A percentile compares a stretch with the other conserved stretches of the same genome.
Evolutionary conservation across 2,797 vertebrate species (phyloP).

Genomic region (Taenioides sp.): DNA sequence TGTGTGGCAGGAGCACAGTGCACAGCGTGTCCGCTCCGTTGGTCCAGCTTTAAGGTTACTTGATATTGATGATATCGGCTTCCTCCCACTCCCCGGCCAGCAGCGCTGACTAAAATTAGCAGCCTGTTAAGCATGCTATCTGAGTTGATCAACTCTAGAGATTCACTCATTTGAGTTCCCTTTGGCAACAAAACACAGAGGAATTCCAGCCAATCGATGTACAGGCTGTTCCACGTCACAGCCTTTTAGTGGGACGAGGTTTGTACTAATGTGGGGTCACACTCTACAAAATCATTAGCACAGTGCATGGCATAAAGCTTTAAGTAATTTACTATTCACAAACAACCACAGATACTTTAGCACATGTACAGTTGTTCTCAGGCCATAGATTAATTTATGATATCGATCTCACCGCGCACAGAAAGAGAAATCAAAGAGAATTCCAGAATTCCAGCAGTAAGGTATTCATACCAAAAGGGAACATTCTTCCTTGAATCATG

Average conservation of each 20-base stretch:
- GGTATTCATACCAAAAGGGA: neutral
- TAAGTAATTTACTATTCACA: neutral
- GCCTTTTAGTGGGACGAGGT: neutral
- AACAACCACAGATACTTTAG: neutral
- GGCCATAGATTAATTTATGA: neutral
- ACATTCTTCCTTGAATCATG: neutral
- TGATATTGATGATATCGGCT: conserved; percentile 60
- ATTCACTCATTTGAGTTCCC: conserved; percentile 44
- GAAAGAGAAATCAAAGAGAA: conserved; percentile 7
- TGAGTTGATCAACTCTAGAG: conserved; percentile 48
- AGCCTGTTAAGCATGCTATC: conserved; percentile 40
- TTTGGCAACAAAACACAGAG: neutral
- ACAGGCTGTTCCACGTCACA: conserved; percentile 5
- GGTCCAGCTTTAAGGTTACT: conserved; percentile 45
- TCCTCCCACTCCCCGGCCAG: conserved; percentile 38
- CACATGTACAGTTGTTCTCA: neutral
- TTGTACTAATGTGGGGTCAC: neutral
- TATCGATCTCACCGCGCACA: neutral
- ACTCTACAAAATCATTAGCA: neutral
- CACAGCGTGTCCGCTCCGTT: conserved; percentile 19
- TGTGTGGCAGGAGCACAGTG: conserved; percentile 19
- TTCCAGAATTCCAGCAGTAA: neutral
- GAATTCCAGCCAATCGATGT: conserved; percentile 1
- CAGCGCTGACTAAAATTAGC: conserved; percentile 53
- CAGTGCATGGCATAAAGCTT: neutral